These are phyloP conservation scores for Rafetus swinhoei DNA, from an alignment of 2,113 vertebrate genomes.

Conservation along the genomic window DNA sequence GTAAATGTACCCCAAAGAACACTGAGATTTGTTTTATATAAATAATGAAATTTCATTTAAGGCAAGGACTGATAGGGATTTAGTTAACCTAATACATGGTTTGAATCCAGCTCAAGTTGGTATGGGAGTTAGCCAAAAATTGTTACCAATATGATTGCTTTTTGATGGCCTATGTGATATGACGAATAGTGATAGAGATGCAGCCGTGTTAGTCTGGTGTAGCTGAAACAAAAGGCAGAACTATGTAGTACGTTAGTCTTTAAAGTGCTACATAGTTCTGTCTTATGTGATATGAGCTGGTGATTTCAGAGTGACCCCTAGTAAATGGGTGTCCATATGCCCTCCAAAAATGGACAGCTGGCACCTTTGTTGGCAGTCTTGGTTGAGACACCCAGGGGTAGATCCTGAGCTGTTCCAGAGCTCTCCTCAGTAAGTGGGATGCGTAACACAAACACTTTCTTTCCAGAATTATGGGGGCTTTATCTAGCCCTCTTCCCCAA, in stretches of 20 bases:
- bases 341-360: neutral
- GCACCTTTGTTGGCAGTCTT: neutral
- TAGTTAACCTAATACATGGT: slow-evolving; percentile 35
- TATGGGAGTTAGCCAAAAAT: slow-evolving; percentile 69
- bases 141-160: slow-evolving; percentile 66
- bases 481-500: no score
- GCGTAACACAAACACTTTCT: neutral
- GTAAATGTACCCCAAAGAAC: slow-evolving; percentile 48
- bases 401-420: rapidly evolving
- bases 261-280: no score
- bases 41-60: slow-evolving; percentile 54
- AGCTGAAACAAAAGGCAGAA: no score
- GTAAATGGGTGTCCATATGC: neutral
- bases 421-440: neutral
- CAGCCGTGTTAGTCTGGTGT: no score
- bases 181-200: no score
- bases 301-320: slow-evolving; percentile 22
- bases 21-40: slow-evolving; percentile 38
- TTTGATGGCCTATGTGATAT: slow-evolving; percentile 37
- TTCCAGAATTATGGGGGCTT: neutral
- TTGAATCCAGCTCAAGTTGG: slow-evolving; percentile 57
- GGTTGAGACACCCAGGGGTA: neutral
- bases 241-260: no score
- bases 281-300: slow-evolving; percentile 35
- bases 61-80: slow-evolving; percentile 31